A percentile compares a stretch with the other conserved stretches of the same genome.
These are phyloP conservation scores for Matsumurasca onukii DNA, from an alignment of 1,140 invertebrate species.

Conservation along the genomic window DNA sequence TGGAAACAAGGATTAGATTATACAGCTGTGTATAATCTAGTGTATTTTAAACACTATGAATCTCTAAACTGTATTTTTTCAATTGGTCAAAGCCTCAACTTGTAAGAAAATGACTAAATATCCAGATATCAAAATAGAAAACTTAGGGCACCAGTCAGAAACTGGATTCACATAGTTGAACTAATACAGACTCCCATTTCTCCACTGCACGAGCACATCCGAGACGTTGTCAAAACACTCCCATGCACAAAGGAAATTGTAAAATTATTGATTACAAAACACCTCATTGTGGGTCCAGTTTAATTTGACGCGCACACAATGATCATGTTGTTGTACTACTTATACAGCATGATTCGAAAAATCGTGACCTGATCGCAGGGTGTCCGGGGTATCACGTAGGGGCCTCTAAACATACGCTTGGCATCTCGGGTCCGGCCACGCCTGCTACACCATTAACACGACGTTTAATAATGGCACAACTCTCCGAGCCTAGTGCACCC, in stretches of 20 bases:
- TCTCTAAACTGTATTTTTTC: no score
- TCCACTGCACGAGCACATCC: no score
- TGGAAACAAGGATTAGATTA: no score
- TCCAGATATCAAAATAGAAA: no score
- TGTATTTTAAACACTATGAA: no score
- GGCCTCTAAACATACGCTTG: conserved; percentile 22
- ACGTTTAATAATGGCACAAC: conserved; percentile 26
- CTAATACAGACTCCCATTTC: no score
- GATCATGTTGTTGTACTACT: conserved; percentile 28
- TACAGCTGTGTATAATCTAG: no score
- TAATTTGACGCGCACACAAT: conserved; percentile 29
- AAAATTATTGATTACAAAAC: conserved; percentile 32
- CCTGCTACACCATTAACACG: conserved; percentile 25
- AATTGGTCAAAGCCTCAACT: no score
- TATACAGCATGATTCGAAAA: conserved; percentile 30
- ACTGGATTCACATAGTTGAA: no score
- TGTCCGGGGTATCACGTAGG: conserved; percentile 21
- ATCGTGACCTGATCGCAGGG: conserved; percentile 29
- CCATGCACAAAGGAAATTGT: conserved; percentile 9
- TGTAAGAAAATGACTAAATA: no score
- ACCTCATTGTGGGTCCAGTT: conserved; percentile 16
- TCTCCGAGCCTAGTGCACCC: no score
- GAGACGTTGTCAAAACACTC: conserved; percentile 24
- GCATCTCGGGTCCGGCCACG: not conserved
- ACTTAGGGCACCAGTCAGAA: no score